Evolutionary conservation across 2,888 invertebrate genomes (phyloP).

Genomic region (Petrophora chlorosata): DNA sequence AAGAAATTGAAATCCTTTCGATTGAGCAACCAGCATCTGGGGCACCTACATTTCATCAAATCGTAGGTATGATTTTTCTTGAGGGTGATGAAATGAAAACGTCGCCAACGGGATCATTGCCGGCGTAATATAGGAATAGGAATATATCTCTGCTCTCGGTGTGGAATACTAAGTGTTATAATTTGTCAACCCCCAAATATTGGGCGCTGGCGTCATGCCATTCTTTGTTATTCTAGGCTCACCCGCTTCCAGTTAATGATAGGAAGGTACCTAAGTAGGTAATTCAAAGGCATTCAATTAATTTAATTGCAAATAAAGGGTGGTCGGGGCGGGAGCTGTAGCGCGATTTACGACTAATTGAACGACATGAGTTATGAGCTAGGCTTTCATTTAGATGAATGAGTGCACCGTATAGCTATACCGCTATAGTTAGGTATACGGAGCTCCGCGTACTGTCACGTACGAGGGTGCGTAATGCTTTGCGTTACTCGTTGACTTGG

Average conservation of each 20-base stretch:
- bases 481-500: neutral
- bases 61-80: conserved; percentile 10
- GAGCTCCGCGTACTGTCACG: neutral
- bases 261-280: no score
- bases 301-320: conserved; percentile 55
- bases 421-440: neutral
- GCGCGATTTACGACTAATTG: conserved; percentile 35
- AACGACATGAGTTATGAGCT: conserved; percentile 32
- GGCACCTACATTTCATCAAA: conserved; percentile 2
- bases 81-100: conserved; percentile 17
- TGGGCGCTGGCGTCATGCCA: conserved; percentile 46
- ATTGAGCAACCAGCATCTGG: conserved; percentile 8
- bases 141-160: conserved; percentile 37
- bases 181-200: conserved; percentile 63
- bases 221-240: conserved; percentile 56
- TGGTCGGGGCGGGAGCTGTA: conserved; percentile 26
- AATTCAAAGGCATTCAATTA: conserved; percentile 56
- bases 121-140: conserved; percentile 27
- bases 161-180: conserved; percentile 55
- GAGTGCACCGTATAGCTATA: conserved; percentile 7
- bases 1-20: neutral
- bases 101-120: conserved; percentile 16
- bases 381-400: conserved; percentile 1
- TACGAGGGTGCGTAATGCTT: neutral
- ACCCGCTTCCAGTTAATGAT: conserved; percentile 54